A percentile compares a stretch with the other conserved stretches of the same genome.
phyloP scores from a whole-genome alignment of 1,140 invertebrate species.

The Heliothis virescens region DNA sequence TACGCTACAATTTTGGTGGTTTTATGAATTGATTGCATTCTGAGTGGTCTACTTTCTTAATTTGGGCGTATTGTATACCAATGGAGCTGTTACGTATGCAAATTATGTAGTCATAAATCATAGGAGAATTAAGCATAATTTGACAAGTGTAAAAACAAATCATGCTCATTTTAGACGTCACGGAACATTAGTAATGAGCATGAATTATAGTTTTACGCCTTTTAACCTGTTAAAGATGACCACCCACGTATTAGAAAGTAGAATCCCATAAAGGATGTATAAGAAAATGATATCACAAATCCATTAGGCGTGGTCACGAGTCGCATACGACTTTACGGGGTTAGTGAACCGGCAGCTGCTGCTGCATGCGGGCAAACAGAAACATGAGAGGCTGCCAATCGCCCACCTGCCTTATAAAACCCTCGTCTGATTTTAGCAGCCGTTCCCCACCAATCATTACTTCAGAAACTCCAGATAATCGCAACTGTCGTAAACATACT shows the following conservation, averaged over 20 bases:
- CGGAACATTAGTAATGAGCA: not conserved
- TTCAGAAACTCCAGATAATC: conserved; percentile 24
- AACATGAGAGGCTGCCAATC: conserved; percentile 58
- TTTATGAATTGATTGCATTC: conserved; percentile 70
- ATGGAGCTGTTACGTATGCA: not conserved
- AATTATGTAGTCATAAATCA: not conserved
- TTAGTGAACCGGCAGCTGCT: conserved; percentile 76
- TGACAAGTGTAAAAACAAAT: not conserved
- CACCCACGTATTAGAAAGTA: conserved; percentile 25
- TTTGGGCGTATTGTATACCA: conserved; percentile 51
- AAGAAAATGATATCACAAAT: conserved; percentile 61
- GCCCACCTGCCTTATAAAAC: conserved; percentile 64
- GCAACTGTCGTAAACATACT: not conserved
- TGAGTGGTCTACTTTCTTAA: conserved; percentile 56
- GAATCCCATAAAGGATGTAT: conserved; percentile 5
- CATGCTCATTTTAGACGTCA: conserved; percentile 2
- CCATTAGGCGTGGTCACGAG: conserved; percentile 55
- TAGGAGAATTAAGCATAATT: not conserved
- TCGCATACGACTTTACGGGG: conserved; percentile 63
- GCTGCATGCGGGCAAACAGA: conserved; percentile 66
- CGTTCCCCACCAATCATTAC: conserved; percentile 27
- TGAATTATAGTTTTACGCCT: not conserved
- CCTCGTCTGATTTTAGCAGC: conserved; percentile 30
- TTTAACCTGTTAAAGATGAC: conserved; percentile 13
- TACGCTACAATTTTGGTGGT: conserved; percentile 72